Base-by-base conservation (phyloP, 2,797 vertebrate species). In the Mycteria americana region DNA sequence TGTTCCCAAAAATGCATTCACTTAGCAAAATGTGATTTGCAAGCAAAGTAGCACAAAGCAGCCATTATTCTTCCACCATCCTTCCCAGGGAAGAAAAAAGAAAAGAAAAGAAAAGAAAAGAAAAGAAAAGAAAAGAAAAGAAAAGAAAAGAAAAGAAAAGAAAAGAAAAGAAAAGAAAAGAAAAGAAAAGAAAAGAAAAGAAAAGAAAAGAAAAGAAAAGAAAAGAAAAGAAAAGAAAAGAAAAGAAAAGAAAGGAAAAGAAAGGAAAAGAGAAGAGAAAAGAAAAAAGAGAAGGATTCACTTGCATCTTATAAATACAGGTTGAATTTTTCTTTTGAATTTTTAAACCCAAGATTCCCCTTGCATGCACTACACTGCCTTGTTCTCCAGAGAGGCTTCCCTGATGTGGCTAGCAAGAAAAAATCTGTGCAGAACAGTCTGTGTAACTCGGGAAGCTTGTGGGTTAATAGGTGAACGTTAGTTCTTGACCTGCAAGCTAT, bases 21-120 rank as follows among this genome's bases (percentile, higher is more conserved):
- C 68, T 95, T 87, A 92, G 78, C 68, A 79, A 94, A 95, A 95
- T 94, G 83, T 89, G 84, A 83, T 94, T 95, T 92, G 88, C 85
- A 90, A 87, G 80, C 88, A 85, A 95, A 96, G 68, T 74, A 85
- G 35, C 30, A 51, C 69, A 89, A 92, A 91, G 18, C 57, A 89
- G 65, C 73, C 65, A 56, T 93, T 85, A 77, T 85, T 80, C 63
- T 90, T 88, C 24, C 41, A 85, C 13, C n/a, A 53, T 16, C 24
- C 25, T 74, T 89, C 57, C 19, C 1, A 0, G 10, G 22, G 23
- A 37, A 11, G 31, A 18, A 7, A 22, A 16, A 7, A 7, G 6
- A 35, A 13, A 14, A 21, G 2, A 21, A 9, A 27, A 16, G 5
- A 22, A 15, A 17, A 8, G 9, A 18, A 45, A 17, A 19, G 8